Evolutionary conservation across 2,113 vertebrate species (phyloP).

Genomic region (Nicator chloris): DNA sequence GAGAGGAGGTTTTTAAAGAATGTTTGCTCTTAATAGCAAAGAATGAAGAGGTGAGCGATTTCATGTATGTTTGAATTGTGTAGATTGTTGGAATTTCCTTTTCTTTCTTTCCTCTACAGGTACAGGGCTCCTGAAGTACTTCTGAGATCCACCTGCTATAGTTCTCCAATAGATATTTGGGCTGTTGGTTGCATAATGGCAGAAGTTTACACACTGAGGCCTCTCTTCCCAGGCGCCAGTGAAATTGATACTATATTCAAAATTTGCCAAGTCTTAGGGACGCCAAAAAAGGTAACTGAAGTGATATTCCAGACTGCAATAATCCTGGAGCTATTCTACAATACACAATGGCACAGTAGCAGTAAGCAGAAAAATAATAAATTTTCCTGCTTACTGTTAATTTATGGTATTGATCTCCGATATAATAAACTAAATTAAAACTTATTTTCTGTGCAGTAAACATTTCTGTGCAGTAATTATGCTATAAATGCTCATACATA

Average conservation of each 20-base stretch:
- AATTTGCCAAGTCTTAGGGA: slow-evolving; percentile 83
- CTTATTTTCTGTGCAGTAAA: neutral
- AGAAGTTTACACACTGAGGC: slow-evolving; percentile 80
- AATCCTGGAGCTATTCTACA: neutral
- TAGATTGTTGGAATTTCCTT: neutral
- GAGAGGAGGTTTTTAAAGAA: neutral
- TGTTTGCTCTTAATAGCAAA: neutral
- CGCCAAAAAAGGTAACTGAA: slow-evolving; percentile 77
- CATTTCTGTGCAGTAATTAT: neutral
- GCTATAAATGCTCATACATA: neutral
- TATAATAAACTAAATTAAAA: neutral
- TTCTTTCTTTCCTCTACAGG: slow-evolving; percentile 43
- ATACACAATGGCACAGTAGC: neutral
- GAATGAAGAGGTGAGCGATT: neutral
- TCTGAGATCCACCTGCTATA: slow-evolving; percentile 79
- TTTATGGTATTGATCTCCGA: neutral
- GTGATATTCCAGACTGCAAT: neutral
- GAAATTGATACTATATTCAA: slow-evolving; percentile 86
- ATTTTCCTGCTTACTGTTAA: neutral
- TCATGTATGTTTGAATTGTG: neutral
- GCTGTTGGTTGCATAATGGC: slow-evolving; percentile 86
- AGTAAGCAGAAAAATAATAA: neutral
- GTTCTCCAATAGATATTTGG: slow-evolving; percentile 83
- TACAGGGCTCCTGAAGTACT: slow-evolving; percentile 84
- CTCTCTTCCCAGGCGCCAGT: slow-evolving; percentile 81